A percentile compares a stretch with the other conserved stretches of the same genome.
Conservation (phyloP, 2,797 vertebrate genomes). For the Spizella passerina region DNA sequence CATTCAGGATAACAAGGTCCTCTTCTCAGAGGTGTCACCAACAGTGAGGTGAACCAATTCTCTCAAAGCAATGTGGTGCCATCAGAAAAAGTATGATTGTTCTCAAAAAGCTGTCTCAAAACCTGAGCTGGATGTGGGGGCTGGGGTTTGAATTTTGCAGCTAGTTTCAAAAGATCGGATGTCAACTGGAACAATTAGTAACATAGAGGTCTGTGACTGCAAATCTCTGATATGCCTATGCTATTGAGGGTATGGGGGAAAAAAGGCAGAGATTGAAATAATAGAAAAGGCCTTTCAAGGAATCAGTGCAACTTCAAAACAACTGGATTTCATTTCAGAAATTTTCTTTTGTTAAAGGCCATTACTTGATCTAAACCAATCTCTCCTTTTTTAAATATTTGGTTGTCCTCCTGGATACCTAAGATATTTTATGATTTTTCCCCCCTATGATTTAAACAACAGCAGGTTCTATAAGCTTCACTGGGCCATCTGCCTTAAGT, state of each 20-base stretch:
- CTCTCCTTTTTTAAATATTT: not conserved
- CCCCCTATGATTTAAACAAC: not conserved
- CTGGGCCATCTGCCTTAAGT: not conserved
- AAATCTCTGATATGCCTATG: not conserved
- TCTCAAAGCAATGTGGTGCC: not conserved
- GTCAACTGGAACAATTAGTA: not conserved
- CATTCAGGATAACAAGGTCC: not conserved
- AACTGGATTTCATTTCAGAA: not conserved
- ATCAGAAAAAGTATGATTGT: not conserved
- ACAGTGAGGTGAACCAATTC: not conserved
- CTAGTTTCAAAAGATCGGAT: not conserved
- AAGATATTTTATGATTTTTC: not conserved
- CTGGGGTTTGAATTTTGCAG: not conserved
- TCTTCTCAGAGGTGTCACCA: not conserved
- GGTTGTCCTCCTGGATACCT: not conserved
- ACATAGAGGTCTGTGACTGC: not conserved
- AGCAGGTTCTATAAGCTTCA: not conserved
- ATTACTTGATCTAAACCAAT: not conserved
- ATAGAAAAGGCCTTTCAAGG: not conserved
- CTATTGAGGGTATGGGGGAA: not conserved
- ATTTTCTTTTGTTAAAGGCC: not conserved
- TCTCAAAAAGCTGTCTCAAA: not conserved
- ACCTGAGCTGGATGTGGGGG: not conserved
- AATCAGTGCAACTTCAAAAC: not conserved
- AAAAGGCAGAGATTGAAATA: not conserved